phyloP scores from a whole-genome alignment of 2,888 invertebrate species.

The Thera britannica region DNA sequence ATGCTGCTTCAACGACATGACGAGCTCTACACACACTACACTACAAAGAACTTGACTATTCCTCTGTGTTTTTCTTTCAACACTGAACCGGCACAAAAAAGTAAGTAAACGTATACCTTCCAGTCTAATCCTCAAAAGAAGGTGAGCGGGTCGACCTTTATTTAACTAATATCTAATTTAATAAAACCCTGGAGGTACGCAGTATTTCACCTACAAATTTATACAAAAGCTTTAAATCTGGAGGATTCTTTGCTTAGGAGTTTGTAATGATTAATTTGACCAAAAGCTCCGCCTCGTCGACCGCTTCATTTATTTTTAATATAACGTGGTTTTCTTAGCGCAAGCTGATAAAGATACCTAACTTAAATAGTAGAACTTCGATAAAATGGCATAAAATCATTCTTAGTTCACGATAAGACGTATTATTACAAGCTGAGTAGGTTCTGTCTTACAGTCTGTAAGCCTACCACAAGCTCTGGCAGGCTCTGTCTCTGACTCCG shows the following conservation, averaged over 20 bases:
- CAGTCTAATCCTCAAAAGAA: constrained; percentile 6
- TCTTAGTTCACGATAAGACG: background rate
- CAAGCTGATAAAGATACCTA: no score
- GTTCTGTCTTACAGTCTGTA: no score
- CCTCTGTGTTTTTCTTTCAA: background rate
- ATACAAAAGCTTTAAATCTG: constrained; percentile 22
- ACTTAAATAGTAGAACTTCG: no score
- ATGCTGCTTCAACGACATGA: no score
- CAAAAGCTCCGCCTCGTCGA: background rate
- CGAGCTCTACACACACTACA: no score
- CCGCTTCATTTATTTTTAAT: constrained; percentile 5
- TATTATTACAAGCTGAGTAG: background rate
- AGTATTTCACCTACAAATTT: constrained; percentile 17
- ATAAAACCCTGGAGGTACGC: constrained; percentile 12
- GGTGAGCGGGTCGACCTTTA: constrained; percentile 7
- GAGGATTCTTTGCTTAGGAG: constrained; percentile 7
- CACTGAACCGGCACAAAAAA: background rate
- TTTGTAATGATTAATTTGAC: constrained; percentile 23
- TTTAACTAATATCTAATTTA: constrained; percentile 18
- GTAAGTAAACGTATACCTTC: background rate
- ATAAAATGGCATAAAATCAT: background rate
- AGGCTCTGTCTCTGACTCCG: no score
- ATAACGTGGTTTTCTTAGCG: no score
- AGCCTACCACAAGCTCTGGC: no score
- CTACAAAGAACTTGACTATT: no score